Evolutionary conservation across 2,797 vertebrate genomes (phyloP).

Genomic region (Acanthis flammea): DNA sequence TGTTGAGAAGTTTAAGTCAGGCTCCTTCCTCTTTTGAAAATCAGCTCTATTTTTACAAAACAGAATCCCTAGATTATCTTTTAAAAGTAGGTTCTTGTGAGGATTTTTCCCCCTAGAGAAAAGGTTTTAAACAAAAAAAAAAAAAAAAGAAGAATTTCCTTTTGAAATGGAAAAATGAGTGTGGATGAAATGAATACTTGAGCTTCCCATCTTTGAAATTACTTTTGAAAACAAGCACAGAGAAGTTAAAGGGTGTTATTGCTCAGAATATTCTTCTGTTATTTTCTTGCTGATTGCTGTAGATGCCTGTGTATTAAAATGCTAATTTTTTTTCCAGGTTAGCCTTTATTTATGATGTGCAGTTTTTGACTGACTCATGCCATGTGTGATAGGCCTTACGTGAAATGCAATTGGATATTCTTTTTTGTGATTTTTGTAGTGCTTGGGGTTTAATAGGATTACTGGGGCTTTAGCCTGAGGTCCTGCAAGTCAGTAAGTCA

Average conservation of each 20-base stretch:
- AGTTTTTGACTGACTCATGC: background rate
- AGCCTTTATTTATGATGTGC: background rate
- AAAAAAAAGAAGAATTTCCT: background rate
- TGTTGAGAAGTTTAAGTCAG: conserved; percentile 25
- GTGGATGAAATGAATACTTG: background rate
- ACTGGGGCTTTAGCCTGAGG: background rate
- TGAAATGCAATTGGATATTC: background rate
- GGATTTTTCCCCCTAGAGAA: background rate
- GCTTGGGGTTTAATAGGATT: background rate
- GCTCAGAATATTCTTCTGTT: background rate
- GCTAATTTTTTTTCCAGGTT: background rate
- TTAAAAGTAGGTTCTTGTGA: background rate
- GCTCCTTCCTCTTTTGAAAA: background rate
- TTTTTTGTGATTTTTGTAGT: background rate
- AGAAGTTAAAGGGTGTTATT: background rate
- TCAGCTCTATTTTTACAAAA: conserved; percentile 18
- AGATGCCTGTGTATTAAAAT: background rate
- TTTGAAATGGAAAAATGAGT: background rate
- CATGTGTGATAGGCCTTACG: background rate
- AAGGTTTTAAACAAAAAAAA: background rate
- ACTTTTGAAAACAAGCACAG: background rate
- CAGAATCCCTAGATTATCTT: background rate
- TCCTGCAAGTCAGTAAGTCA: background rate
- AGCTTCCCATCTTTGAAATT: background rate
- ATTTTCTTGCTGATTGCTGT: background rate